phyloP scores from a whole-genome alignment of 2,113 vertebrate species.

The Camarhynchus parvulus region DNA sequence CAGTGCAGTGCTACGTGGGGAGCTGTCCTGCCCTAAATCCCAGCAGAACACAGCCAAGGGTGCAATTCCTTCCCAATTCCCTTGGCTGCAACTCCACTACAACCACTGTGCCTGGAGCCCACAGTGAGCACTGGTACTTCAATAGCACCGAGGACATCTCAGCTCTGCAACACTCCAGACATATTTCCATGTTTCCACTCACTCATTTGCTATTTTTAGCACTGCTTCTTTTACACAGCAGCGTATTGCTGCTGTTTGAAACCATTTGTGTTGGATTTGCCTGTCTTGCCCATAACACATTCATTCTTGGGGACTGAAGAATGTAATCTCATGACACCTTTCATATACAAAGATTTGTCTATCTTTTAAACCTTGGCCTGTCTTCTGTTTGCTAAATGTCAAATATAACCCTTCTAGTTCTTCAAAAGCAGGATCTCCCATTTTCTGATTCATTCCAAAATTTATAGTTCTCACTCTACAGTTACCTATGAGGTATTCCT shows the following conservation, averaged over 20 bases:
- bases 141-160: neutral
- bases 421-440: neutral
- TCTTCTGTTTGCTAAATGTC: neutral
- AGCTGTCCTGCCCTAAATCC: slow-evolving; percentile 47
- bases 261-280: neutral
- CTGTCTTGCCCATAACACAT: neutral
- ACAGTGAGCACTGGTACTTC: rapidly evolving
- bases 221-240: neutral
- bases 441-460: neutral
- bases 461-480: neutral
- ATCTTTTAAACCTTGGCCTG: neutral
- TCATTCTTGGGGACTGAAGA: neutral
- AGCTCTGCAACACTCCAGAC: neutral
- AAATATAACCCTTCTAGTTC: neutral
- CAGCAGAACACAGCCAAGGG: neutral
- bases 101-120: neutral
- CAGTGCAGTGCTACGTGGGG: neutral
- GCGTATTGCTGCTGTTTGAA: neutral
- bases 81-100: neutral
- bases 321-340: neutral
- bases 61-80: neutral
- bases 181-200: neutral
- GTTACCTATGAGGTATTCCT: neutral
- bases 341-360: neutral
- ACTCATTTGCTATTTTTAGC: neutral